Percentiles rank a stretch among this genome's conserved stretches.
Evolutionary conservation across 2,797 vertebrate genomes (phyloP).

Genomic region (Amblyraja radiata): DNA sequence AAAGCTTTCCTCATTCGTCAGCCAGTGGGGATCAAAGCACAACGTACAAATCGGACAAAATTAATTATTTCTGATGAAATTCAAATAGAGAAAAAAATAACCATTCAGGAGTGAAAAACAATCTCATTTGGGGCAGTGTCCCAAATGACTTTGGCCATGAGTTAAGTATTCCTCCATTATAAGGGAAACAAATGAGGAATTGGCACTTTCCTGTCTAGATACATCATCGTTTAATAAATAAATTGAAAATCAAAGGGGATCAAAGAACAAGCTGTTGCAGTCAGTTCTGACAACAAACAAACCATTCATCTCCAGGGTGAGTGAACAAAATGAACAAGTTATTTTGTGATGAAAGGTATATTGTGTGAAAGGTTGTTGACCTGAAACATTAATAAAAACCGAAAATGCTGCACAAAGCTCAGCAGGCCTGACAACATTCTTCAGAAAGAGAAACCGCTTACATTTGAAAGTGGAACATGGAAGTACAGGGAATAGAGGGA

Average conservation of each 20-base stretch:
- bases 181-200: conserved; percentile 15
- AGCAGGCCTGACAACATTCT: no score
- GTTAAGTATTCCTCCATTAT: neutral
- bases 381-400: no score
- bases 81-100: neutral
- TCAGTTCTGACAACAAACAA: neutral
- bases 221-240: neutral
- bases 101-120: neutral
- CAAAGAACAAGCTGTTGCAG: neutral
- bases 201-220: neutral
- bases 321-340: neutral
- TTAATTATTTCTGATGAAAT: conserved; percentile 20
- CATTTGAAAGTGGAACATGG: no score
- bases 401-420: no score
- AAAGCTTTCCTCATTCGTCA: conserved; percentile 15
- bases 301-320: neutral
- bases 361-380: no score
- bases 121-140: neutral
- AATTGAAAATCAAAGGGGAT: conserved; percentile 5
- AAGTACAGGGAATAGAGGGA: no score
- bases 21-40: conserved; percentile 18
- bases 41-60: conserved; percentile 23
- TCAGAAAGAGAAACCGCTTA: no score
- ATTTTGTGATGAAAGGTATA: neutral
- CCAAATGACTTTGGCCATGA: neutral